These are phyloP conservation scores for Sinodicranocentrus sp. DNA, from an alignment of 2,888 invertebrate species.

Conservation along the genomic window DNA sequence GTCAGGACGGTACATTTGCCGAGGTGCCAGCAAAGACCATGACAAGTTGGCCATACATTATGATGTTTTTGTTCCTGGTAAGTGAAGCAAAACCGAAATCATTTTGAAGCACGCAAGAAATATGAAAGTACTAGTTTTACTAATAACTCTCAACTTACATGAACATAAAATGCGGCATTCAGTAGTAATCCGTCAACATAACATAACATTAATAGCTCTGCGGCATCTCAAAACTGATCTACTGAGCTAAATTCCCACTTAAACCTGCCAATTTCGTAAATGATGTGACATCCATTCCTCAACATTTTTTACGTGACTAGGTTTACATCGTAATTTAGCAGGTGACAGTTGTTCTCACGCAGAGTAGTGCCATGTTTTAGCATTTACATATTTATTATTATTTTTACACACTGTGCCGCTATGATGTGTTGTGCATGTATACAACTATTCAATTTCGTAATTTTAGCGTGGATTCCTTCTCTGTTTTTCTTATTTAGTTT, in stretches of 20 bases:
- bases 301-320: conserved; percentile 40
- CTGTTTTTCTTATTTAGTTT: conserved; percentile 51
- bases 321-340: conserved; percentile 9
- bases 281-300: conserved; percentile 53
- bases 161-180: too few species aligned
- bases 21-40: conserved; percentile 69
- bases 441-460: conserved; percentile 22
- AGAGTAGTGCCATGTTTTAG: background rate
- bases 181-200: too few species aligned
- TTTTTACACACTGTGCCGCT: background rate
- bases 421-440: too few species aligned
- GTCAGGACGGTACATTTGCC: conserved; percentile 72
- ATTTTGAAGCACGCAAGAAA: too few species aligned
- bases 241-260: conserved; percentile 63
- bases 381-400: background rate
- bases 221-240: conserved; percentile 44
- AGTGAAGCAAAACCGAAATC: too few species aligned
- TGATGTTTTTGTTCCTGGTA: conserved; percentile 73
- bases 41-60: conserved; percentile 67
- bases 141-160: background rate
- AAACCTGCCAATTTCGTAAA: conserved; percentile 57
- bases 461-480: conserved; percentile 27
- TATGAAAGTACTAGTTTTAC: conserved; percentile 1
- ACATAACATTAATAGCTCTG: too few species aligned
- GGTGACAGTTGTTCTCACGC: conserved; percentile 17